phyloP scores from a whole-genome alignment of 2,797 vertebrate genomes.

The Sylvia borin region DNA sequence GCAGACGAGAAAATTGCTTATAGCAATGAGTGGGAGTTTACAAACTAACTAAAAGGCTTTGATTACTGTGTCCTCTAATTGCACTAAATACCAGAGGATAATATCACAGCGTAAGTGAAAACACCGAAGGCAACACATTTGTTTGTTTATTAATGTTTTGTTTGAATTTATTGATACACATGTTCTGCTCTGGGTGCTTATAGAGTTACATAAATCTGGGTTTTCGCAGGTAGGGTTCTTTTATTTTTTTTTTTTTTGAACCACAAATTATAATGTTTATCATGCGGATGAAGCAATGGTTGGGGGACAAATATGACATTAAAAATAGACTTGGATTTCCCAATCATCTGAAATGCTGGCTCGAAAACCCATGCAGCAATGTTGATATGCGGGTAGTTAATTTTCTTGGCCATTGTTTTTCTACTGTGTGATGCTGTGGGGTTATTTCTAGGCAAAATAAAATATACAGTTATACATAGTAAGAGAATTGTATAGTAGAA shows the following conservation, averaged over 20 bases:
- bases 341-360: conserved; percentile 51
- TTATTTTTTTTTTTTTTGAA: not conserved
- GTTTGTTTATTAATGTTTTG: conserved; percentile 11
- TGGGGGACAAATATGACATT: conserved; percentile 70
- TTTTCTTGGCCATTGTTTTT: conserved; percentile 73
- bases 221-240: not conserved
- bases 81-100: not conserved
- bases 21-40: not conserved
- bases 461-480: conserved; percentile 72
- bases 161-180: not conserved
- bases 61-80: not conserved
- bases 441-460: conserved; percentile 73
- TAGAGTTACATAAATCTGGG: not conserved
- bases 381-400: conserved; percentile 53
- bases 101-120: conserved; percentile 5
- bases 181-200: not conserved
- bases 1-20: conserved; percentile 30
- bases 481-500: conserved; percentile 80
- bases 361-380: conserved; percentile 32
- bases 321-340: conserved; percentile 77
- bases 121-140: not conserved
- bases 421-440: conserved; percentile 66
- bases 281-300: conserved; percentile 52
- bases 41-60: conserved; percentile 23
- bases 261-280: conserved; percentile 73